Base-by-base conservation (phyloP, 2,888 invertebrate genomes). In the Thyatira batis region DNA sequence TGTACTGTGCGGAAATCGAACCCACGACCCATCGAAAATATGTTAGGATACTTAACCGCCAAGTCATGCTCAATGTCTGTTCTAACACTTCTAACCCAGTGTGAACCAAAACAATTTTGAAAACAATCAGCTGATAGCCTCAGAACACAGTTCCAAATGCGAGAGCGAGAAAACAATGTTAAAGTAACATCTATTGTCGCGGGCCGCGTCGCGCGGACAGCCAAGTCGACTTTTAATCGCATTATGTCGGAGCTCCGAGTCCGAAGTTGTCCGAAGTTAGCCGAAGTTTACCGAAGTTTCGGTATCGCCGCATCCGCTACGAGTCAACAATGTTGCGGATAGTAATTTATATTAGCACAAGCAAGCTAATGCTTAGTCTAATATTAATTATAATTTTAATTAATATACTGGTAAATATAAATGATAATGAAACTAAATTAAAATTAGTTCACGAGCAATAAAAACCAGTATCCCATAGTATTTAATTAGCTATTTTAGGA, bases 131-230 rank as follows among this genome's bases (percentile, higher is more conserved):
- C 8, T 39, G 17, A 23, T 23, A 39, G 23, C 45, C n/a, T n/a
- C 48, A 25, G 33, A 33, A 30, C 49, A 54, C 51, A 54, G 52
- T 51, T 44, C 39, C 48, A 54, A 43, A 53, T 28, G 17, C 43
- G 23, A 17, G 25, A 23, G 52, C 58, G 67, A 69, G 67, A 80
- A 39, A 80, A 82, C 81, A 79, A 80, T 71, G 81, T 80, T 80
- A 79, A 82, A 83, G 78, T 80, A 73, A 76, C 82, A 80, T 80
- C 80, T 75, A 82, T 82, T 81, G 79, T 78, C 69, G 78, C 66
- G 67, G 48, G 25, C 28, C 17, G 17, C 3, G 48, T 28, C 20
- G 57, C 61, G 69, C 58, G 68, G 73, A 68, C 68, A 73, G 39
- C 70, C 67, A 66, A 73, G 71, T 67, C 76, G 72, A 78, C 80